Conservation (phyloP, 35 echinoderm and acorn worm species). For the Strongylocentrotus purpuratus region DNA sequence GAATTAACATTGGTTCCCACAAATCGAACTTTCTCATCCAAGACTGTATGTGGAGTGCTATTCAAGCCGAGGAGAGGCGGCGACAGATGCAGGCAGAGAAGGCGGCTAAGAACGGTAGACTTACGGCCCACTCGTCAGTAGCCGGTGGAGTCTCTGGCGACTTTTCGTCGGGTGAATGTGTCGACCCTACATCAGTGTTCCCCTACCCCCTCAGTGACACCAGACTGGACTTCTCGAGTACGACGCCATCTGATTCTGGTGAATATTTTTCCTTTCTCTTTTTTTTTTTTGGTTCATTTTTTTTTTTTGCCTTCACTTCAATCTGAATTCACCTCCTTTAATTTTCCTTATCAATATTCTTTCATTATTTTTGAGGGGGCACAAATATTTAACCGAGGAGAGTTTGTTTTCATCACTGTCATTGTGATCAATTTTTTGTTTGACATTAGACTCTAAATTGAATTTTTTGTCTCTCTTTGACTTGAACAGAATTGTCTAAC, state of each 20-base stretch:
- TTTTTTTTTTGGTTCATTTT: neutral
- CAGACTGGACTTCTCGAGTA: slow-evolving; percentile 67
- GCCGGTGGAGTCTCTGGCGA: slow-evolving; percentile 18
- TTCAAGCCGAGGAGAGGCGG: slow-evolving; percentile 56
- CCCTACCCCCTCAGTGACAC: slow-evolving; percentile 92
- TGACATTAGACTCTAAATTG: too few relatives aligned
- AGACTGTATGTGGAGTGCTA: slow-evolving; percentile 99
- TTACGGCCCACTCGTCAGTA: neutral
- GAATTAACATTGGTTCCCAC: neutral
- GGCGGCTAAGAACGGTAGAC: slow-evolving; percentile 17
- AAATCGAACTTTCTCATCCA: slow-evolving; percentile 81
- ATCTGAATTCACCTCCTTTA: too few relatives aligned
- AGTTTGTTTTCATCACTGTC: too few relatives aligned
- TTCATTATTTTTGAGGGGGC: too few relatives aligned
- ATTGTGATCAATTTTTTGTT: too few relatives aligned
- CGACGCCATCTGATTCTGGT: slow-evolving; percentile 98
- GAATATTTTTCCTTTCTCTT: slow-evolving; percentile 42
- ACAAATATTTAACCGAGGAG: too few relatives aligned
- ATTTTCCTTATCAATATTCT: too few relatives aligned
- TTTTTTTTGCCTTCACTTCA: neutral
- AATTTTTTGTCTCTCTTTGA: too few relatives aligned
- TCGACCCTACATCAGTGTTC: slow-evolving; percentile 93
- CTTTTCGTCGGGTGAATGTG: slow-evolving; percentile 70
- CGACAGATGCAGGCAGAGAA: slow-evolving; percentile 56
- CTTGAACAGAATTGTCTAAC: too few relatives aligned